Evolutionary conservation across 2,113 vertebrate species (phyloP), one percentile per base, ranked within the genome.

Genomic region (Ifrita kowaldi): DNA sequence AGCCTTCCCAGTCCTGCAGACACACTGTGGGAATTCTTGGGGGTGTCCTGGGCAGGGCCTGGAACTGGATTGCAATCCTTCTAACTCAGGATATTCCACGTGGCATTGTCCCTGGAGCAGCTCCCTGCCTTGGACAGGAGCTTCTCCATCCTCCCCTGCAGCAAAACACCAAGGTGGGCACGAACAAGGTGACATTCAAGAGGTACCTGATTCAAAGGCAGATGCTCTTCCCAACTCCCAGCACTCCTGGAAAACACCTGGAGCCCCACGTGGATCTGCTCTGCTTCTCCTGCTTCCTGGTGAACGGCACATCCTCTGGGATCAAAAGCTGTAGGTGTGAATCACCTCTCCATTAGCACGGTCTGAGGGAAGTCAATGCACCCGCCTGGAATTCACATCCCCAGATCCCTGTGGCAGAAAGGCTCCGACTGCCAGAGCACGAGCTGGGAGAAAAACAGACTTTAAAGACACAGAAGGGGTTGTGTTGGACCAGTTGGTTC

Each of bases 261-360:
- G 44, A 62, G 35, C 16, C 35, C 16, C 21, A 4, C 0, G 0
- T 13, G 20, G 21, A 9, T 6, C 37, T 16, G 20, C 35, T 59
- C 17, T 50, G 52, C 47, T 42, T 17, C 26, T 44, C 44, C 78
- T 7, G 5, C 39, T 16, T 22, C 33, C 19, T 3, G 14, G 33
- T 4, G 4, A 78, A 27, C 3, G 2, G 22, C 35, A 55, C 14
- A 3, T 44, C 37, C 53, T 22, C 32, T 15, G 27, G 47, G 52
- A 87, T 81, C 39, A 41, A 8, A 27, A 86, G 69, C 64, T 63
- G 19, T 41, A 57, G 85, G 35, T 35, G 68, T 57, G 63, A 88
- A 86, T 80, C n/a, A 69, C 35, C 47, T 24, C 77, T 81, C 33
- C 33, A 8, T 60, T 35, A n/a, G 18, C 64, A 21, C 4, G 24